These are phyloP conservation scores for Caenorhabditis drosophilae DNA, from an alignment of 2,888 invertebrate genomes.

Conservation along the genomic window DNA sequence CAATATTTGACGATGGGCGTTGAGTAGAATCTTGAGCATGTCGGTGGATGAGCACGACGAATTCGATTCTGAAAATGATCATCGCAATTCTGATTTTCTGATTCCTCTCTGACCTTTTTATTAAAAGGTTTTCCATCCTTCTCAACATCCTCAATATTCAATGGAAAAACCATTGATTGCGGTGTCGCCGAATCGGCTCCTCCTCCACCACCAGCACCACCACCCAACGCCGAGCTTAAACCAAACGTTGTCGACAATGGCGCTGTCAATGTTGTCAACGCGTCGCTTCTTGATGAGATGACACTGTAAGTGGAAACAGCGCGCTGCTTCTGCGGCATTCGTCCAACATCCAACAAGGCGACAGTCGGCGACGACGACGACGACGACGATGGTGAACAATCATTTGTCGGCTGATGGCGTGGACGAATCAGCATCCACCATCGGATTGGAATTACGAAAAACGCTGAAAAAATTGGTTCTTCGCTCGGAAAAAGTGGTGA, in stretches of 20 bases:
- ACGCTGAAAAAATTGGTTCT: slow-evolving; percentile 35
- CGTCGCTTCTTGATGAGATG: slow-evolving; percentile 50
- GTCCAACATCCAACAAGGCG: slow-evolving; percentile 56
- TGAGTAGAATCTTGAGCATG: slow-evolving; percentile 69
- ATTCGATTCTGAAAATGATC: slow-evolving; percentile 25
- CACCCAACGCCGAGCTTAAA: slow-evolving; percentile 14
- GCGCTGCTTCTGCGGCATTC: slow-evolving; percentile 49
- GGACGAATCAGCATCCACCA: slow-evolving; percentile 59
- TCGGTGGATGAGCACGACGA: slow-evolving; percentile 42
- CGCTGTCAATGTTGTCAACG: slow-evolving; percentile 42
- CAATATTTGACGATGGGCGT: slow-evolving; percentile 72
- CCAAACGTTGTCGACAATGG: slow-evolving; percentile 39
- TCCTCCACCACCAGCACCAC: slow-evolving; percentile 2
- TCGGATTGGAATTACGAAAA: slow-evolving; percentile 57
- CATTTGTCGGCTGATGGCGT: slow-evolving; percentile 13
- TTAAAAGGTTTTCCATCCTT: slow-evolving; percentile 23
- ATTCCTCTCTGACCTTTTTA: slow-evolving; percentile 11
- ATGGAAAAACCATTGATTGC: slow-evolving; percentile 46
- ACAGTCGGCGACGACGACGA: slow-evolving; percentile 65
- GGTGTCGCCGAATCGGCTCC: slow-evolving; percentile 49
- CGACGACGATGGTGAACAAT: slow-evolving; percentile 16
- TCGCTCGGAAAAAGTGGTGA: neutral
- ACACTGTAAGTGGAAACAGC: slow-evolving; percentile 56
- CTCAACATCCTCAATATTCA: slow-evolving; percentile 47
- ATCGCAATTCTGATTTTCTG: neutral